Percentiles rank a stretch among this genome's conserved stretches.
Evolutionary conservation across 2,797 vertebrate species (phyloP).

Genomic region (Cirrhinus molitorella): DNA sequence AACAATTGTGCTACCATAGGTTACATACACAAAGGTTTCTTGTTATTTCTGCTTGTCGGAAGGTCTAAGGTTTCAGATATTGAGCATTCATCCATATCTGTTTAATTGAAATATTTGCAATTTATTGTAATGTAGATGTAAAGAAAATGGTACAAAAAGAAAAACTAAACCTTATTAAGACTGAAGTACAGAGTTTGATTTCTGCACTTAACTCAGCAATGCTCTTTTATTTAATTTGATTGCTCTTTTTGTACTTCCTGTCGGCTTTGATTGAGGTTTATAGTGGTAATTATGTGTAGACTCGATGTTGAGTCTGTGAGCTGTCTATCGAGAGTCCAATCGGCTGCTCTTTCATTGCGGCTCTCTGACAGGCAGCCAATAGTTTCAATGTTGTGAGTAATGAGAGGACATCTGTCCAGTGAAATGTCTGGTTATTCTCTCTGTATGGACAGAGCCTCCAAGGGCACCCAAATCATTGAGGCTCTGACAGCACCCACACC

Average conservation of each 20-base stretch:
- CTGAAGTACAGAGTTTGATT: neutral
- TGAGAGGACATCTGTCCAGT: constrained; percentile 65
- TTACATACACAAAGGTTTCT: neutral
- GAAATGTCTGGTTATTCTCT: constrained; percentile 69
- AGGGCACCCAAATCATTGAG: constrained; percentile 63
- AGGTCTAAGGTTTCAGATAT: neutral
- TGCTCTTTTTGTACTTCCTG: neutral
- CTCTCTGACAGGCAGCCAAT: constrained; percentile 57
- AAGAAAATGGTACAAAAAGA: neutral
- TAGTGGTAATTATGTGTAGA: constrained; percentile 26
- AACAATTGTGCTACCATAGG: neutral
- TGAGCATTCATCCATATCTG: neutral
- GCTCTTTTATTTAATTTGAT: neutral
- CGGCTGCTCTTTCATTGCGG: constrained; percentile 27
- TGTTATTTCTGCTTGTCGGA: neutral
- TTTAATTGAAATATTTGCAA: neutral
- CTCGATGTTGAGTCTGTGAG: constrained; percentile 29
- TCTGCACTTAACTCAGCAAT: neutral
- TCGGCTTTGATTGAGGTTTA: constrained; percentile 28
- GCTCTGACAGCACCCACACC: constrained; percentile 50
- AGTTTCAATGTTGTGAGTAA: constrained; percentile 63
- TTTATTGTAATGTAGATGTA: neutral
- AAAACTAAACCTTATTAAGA: neutral
- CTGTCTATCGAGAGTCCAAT: constrained; percentile 27
- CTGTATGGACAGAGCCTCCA: constrained; percentile 65